phyloP scores from a whole-genome alignment of 1,140 invertebrate species.

The Capitella teleta region DNA sequence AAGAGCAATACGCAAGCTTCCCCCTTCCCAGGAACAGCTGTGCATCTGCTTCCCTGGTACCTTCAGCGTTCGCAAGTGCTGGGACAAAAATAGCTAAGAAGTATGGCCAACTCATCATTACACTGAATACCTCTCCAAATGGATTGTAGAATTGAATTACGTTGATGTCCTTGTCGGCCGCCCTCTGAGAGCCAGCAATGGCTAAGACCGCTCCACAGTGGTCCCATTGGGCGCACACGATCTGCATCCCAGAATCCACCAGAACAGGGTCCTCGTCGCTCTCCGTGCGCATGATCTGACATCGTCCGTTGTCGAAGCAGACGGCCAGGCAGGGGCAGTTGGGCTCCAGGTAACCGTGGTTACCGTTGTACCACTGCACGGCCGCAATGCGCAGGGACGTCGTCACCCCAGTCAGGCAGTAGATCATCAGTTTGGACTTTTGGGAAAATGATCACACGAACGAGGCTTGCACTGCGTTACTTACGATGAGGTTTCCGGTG shows the following conservation, averaged over 20 bases:
- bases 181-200: slow-evolving; percentile 60
- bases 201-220: slow-evolving; percentile 79
- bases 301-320: slow-evolving; percentile 72
- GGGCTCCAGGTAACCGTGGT: slow-evolving; percentile 53
- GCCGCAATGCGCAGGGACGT: slow-evolving; percentile 51
- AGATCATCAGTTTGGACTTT: slow-evolving; percentile 37
- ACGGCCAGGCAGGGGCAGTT: slow-evolving; percentile 71
- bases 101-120: too few species aligned
- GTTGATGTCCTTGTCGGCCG: slow-evolving; percentile 61
- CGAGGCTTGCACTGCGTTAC: slow-evolving; percentile 12
- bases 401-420: slow-evolving; percentile 49
- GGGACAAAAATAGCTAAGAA: too few species aligned
- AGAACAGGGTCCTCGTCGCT: slow-evolving; percentile 61
- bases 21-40: slow-evolving; percentile 81
- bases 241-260: slow-evolving; percentile 59
- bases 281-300: slow-evolving; percentile 80
- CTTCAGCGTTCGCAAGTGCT: slow-evolving; percentile 70
- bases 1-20: slow-evolving; percentile 76
- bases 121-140: slow-evolving; percentile 59
- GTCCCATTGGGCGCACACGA: slow-evolving; percentile 78
- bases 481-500: slow-evolving; percentile 61
- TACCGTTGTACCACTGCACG: slow-evolving; percentile 76
- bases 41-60: slow-evolving; percentile 76
- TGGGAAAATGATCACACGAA: too few species aligned
- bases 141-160: slow-evolving; percentile 82